Conservation (phyloP, 2,113 vertebrate species). For the Gadus macrocephalus region DNA sequence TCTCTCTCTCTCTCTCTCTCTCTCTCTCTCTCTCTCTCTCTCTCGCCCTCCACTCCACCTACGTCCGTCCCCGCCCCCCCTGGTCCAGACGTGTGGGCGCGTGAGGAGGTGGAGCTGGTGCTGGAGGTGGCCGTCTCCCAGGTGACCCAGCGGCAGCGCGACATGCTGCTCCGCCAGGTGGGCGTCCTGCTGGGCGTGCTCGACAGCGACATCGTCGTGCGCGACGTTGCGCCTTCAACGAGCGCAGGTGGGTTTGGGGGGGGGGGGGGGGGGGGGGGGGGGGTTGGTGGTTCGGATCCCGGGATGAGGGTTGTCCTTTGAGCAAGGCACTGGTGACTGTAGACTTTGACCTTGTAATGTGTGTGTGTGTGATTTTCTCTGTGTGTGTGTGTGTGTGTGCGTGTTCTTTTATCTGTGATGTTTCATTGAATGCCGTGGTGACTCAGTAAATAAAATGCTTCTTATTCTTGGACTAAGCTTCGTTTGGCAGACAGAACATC, state of each 20-base stretch:
- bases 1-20: too few species aligned
- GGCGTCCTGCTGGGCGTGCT: constrained; percentile 91
- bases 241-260: constrained; percentile 79
- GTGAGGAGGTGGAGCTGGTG: constrained; percentile 92
- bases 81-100: constrained; percentile 79
- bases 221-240: constrained; percentile 89
- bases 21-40: neutral
- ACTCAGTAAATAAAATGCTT: too few species aligned
- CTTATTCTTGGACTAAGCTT: too few species aligned
- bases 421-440: too few species aligned
- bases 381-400: too few species aligned
- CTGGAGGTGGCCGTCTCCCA: constrained; percentile 88
- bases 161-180: constrained; percentile 95
- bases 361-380: too few species aligned
- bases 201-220: constrained; percentile 91
- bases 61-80: neutral
- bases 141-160: constrained; percentile 88
- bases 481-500: too few species aligned
- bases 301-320: neutral
- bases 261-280: neutral
- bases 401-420: too few species aligned
- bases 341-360: too few species aligned
- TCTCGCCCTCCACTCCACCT: too few species aligned
- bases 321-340: too few species aligned
- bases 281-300: neutral